phyloP scores from a whole-genome alignment of 2,888 invertebrate genomes.

The Shargacucullia verbasci region DNA sequence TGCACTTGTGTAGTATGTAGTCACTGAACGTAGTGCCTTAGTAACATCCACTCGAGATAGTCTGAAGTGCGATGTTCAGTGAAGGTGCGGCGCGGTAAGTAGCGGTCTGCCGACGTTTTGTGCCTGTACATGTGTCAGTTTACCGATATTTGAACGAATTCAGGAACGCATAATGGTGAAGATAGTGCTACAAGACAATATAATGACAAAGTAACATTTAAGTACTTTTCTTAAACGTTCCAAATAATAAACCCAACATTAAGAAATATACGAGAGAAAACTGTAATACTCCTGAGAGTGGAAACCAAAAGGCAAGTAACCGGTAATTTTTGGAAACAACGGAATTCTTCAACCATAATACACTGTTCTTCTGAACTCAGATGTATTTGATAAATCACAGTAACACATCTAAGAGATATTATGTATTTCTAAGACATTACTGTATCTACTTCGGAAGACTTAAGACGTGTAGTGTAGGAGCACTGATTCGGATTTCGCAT shows the following conservation, averaged over 20 bases:
- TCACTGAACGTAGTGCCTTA: conserved; percentile 1
- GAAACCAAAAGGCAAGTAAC: no score
- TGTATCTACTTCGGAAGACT: conserved; percentile 18
- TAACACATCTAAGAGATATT: not conserved
- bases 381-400: not conserved
- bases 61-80: conserved; percentile 18
- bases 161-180: no score
- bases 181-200: no score
- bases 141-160: no score
- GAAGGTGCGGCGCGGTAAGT: not conserved
- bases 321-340: no score
- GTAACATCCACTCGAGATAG: conserved; percentile 23
- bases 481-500: conserved; percentile 28
- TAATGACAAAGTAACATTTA: no score
- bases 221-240: no score
- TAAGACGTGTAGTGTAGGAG: conserved; percentile 2
- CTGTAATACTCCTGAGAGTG: no score
- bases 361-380: no score
- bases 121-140: not conserved
- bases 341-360: no score
- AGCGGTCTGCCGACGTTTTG: not conserved
- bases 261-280: no score
- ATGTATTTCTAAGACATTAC: not conserved
- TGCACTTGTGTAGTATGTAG: not conserved
- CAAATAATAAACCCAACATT: no score